phyloP scores from a whole-genome alignment of 1,140 invertebrate genomes.

The Papilio helenus region DNA sequence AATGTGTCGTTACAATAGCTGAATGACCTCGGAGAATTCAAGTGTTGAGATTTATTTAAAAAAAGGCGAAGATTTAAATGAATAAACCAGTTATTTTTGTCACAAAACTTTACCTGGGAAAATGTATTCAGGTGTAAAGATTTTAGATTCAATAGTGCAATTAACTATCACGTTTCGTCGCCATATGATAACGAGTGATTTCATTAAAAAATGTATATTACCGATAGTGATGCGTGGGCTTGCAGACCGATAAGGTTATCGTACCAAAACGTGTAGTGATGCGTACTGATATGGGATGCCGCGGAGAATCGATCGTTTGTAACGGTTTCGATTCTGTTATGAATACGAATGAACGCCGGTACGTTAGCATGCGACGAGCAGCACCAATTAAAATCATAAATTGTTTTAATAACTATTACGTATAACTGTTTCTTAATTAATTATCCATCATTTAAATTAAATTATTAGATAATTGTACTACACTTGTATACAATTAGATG shows the following conservation, averaged over 20 bases:
- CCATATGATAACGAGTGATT: not conserved
- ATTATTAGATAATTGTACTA: not conserved
- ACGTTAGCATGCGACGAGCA: conserved; percentile 21
- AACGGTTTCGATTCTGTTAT: conserved; percentile 36
- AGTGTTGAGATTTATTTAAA: not conserved
- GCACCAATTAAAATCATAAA: conserved; percentile 15
- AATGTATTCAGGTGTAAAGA: no score
- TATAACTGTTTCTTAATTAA: conserved; percentile 9
- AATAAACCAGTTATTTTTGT: no score
- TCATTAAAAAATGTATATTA: conserved; percentile 3
- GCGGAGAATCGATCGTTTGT: conserved; percentile 23
- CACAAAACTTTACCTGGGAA: no score
- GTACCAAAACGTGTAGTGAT: conserved; percentile 22
- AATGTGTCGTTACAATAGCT: not conserved
- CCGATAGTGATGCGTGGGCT: not conserved
- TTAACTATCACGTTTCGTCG: not conserved
- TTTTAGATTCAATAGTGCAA: not conserved
- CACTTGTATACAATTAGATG: not conserved
- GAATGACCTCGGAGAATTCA: not conserved
- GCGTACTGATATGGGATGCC: conserved; percentile 31
- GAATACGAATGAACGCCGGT: conserved; percentile 28
- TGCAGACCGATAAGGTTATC: conserved; percentile 20
- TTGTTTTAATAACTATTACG: not conserved
- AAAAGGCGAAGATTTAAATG: no score
- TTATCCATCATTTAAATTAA: not conserved